phyloP scores from a whole-genome alignment of 1,140 invertebrate genomes.

The Cyphomyrmex costatus region DNA sequence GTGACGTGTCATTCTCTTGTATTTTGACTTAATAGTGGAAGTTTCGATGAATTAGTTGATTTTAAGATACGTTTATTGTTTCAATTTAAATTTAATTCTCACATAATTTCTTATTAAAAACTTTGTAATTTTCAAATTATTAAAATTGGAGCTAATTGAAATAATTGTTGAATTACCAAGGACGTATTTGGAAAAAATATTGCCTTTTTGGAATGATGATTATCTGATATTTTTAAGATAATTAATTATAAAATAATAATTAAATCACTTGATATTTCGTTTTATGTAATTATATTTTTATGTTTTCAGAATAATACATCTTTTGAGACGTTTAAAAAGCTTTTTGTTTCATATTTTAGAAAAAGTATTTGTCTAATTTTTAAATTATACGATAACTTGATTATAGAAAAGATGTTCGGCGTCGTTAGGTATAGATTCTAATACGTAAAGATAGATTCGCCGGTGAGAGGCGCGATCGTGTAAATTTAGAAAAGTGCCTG shows the following conservation, averaged over 20 bases:
- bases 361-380: slow-evolving; percentile 11
- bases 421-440: slow-evolving; percentile 84
- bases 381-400: slow-evolving; percentile 41
- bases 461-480: slow-evolving; percentile 84
- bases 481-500: slow-evolving; percentile 86
- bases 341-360: not conserved
- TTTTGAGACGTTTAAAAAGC: not conserved
- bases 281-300: not conserved
- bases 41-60: not conserved
- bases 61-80: slow-evolving; percentile 8
- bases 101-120: not conserved
- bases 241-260: not conserved
- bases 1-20: not conserved
- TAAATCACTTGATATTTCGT: not conserved
- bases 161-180: not conserved
- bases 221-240: not conserved
- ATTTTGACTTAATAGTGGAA: not conserved
- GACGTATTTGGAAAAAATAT: not conserved
- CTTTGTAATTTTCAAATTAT: not conserved
- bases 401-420: slow-evolving; percentile 57
- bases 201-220: not conserved
- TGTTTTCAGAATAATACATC: not conserved
- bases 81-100: slow-evolving; percentile 10
- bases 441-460: slow-evolving; percentile 87
- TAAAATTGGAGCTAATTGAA: not conserved